Conservation (phyloP, 2,113 vertebrate genomes). For the Daubentonia madagascariensis region DNA sequence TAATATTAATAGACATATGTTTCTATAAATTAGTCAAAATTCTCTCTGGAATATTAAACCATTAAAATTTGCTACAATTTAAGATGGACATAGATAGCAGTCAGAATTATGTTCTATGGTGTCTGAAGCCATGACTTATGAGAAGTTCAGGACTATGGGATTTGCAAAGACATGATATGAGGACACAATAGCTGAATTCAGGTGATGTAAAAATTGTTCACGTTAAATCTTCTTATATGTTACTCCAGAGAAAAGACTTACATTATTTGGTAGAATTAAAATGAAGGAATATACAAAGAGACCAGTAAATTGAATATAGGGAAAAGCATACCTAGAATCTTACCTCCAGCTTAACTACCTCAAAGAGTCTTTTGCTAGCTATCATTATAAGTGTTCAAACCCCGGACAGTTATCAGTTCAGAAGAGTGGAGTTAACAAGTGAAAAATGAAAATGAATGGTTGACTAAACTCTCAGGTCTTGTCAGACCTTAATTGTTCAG, state of each 20-base stretch:
- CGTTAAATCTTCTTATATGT: not conserved
- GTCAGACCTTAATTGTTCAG: not conserved
- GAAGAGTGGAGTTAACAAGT: not conserved
- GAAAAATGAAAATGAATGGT: not conserved
- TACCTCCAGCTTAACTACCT: not conserved
- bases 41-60: not conserved
- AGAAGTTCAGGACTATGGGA: not conserved
- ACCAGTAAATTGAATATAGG: not conserved
- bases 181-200: not conserved
- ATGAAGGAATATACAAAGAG: not conserved
- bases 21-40: slow-evolving; percentile 5
- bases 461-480: not conserved
- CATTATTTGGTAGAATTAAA: not conserved
- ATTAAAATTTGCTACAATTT: not conserved
- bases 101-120: not conserved
- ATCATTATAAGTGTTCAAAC: not conserved
- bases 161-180: not conserved
- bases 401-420: not conserved
- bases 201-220: not conserved
- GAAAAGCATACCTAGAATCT: not conserved
- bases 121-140: not conserved
- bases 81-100: not conserved
- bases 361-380: not conserved
- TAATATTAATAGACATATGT: not conserved
- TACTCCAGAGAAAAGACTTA: not conserved